These are phyloP conservation scores for Acanthurus lineatus DNA, from an alignment of 2,797 vertebrate genomes.

Conservation along the genomic window DNA sequence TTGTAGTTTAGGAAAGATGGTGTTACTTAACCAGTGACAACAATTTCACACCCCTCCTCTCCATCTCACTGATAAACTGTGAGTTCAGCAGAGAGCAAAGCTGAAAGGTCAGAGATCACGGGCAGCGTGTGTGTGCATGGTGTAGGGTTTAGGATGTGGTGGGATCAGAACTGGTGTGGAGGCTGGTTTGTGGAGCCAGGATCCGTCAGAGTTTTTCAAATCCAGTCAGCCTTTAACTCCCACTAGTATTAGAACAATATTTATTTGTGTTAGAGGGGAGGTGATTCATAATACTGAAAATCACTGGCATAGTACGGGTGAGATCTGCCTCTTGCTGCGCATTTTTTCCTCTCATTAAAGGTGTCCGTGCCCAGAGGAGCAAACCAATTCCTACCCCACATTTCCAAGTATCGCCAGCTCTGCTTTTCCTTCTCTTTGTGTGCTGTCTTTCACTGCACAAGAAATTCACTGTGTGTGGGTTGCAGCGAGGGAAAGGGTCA, in stretches of 20 bases:
- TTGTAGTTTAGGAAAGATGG: slow-evolving; percentile 41
- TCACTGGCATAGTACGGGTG: slow-evolving; percentile 67
- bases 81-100: slow-evolving; percentile 50
- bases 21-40: slow-evolving; percentile 57
- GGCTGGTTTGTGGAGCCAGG: slow-evolving; percentile 42
- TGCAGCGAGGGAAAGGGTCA: slow-evolving; percentile 77
- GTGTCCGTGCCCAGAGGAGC: slow-evolving; percentile 75
- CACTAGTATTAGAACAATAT: slow-evolving; percentile 73
- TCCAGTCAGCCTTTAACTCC: slow-evolving; percentile 54
- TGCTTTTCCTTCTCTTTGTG: slow-evolving; percentile 70
- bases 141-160: slow-evolving; percentile 46
- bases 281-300: slow-evolving; percentile 81
- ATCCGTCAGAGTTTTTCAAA: slow-evolving; percentile 45
- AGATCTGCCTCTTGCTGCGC: slow-evolving; percentile 71
- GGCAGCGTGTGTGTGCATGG: slow-evolving; percentile 38
- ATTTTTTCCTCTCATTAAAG: slow-evolving; percentile 83
- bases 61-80: slow-evolving; percentile 35
- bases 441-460: slow-evolving; percentile 65
- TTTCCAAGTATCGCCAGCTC: slow-evolving; percentile 71
- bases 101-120: slow-evolving; percentile 65
- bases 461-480: slow-evolving; percentile 74
- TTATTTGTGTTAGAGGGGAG: slow-evolving; percentile 76
- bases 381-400: slow-evolving; percentile 67
- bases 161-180: slow-evolving; percentile 41
- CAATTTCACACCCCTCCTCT: slow-evolving; percentile 31